These are phyloP conservation scores for human DNA, from an alignment of 2,113 vertebrate species.

Conservation along the genomic window DNA sequence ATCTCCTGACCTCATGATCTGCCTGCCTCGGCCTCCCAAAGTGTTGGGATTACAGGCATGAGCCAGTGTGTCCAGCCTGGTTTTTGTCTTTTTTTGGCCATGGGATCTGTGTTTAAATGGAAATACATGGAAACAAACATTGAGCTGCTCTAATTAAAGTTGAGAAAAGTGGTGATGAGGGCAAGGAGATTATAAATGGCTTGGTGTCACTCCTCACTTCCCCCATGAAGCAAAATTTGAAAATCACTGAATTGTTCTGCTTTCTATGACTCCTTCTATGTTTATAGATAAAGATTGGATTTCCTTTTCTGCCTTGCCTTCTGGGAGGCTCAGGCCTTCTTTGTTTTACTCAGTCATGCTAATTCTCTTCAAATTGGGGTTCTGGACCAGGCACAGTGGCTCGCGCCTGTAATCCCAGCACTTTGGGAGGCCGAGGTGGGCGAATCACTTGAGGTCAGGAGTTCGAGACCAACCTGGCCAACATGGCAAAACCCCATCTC, in stretches of 20 bases:
- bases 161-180: background rate
- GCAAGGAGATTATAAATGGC: background rate
- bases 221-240: background rate
- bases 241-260: background rate
- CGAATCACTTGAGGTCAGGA: too few species aligned
- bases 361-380: too few species aligned
- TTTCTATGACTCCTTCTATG: background rate
- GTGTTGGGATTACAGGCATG: too few species aligned
- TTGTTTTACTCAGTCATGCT: background rate
- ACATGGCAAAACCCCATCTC: too few species aligned
- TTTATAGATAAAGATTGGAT: background rate
- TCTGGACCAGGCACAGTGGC: background rate
- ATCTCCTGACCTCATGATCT: too few species aligned
- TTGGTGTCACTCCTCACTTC: background rate
- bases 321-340: background rate
- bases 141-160: background rate
- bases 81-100: background rate
- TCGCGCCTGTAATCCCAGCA: too few species aligned
- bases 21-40: too few species aligned
- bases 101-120: background rate
- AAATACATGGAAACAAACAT: background rate
- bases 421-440: too few species aligned
- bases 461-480: too few species aligned
- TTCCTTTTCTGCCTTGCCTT: background rate
- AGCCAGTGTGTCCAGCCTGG: too few species aligned